Evolutionary conservation across 2,113 vertebrate genomes (phyloP), one percentile per base, ranked within the genome.

Genomic region (Prochilodus magdalenae): DNA sequence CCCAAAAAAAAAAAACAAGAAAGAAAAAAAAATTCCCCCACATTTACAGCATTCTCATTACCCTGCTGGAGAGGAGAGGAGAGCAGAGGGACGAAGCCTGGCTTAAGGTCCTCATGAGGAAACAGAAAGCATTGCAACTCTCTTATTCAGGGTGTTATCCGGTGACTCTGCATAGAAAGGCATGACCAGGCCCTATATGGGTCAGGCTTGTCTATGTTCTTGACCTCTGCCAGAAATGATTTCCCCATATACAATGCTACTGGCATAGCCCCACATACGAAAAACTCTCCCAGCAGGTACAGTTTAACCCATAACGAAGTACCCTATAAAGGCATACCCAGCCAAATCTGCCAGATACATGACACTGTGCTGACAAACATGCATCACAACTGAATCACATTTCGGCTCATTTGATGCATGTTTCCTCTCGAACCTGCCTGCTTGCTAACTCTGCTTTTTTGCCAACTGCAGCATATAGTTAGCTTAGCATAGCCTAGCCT

Each of bases 21-120:
- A 18, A 55, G 20, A 55, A 20, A 22, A 55, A 55, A 55, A 55
- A 55, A 55, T 4, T 8, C 26, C 57, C 57, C 57, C 57, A 60
- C 57, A 60, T 60, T 60, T 60, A 13, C 57, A 60, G 57, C 57
- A 60, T 60, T n/a, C 57, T 60, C 57, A 60, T 60, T 60, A n/a
- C 26, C 57, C 57, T 60, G 57, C 57, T 26, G 57, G n/a, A 60
- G 57, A 60, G 57, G 49, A 18, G 14, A 51, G 15, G 47, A 36
- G 36, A 36, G 36, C 3, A 7, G 36, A 36, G n/a, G 36, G 49
- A 51, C 14, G n/a, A 2, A 51, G 49, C 49, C 13, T 51, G n/a
- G 49, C 57, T 24, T 26, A 8, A 60, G 24, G 20, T 26, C 14
- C n/a, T 26, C n/a, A 60, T 6, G 1, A 7, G 0, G 5, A 55